Evolutionary conservation across 2,113 vertebrate genomes (phyloP), one percentile per base, ranked within the genome.

Genomic region (Strigops habroptila): DNA sequence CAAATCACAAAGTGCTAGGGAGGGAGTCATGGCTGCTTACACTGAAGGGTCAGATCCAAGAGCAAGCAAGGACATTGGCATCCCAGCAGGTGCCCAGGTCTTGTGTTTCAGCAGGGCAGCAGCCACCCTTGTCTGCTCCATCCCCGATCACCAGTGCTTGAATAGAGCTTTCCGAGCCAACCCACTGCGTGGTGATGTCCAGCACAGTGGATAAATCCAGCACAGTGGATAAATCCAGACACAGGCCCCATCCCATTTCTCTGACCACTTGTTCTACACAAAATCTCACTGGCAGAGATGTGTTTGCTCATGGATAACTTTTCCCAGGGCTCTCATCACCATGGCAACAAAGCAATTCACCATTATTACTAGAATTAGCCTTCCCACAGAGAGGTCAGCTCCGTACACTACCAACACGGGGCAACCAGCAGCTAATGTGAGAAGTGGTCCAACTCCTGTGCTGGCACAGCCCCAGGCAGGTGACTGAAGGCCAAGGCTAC

Each of bases 221-320:
- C 23, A 11, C 27, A 3, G 53, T 3, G 17, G 18, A 3, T 53
- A 33, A 48, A 37, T n/a, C 18, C n/a, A 44, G 25, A 24, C 1
- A 0, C 48, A 22, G 17, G 31, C 5, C 24, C 43, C 1, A 0
- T 22, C 31, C 51, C 3, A 1, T 18, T 23, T 9, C 51, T 76
- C 62, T 55, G 63, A 24, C 19, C 52, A 9, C 44, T 57, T 28
- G 25, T 41, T 84, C 55, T 39, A 49, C 75, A 33, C 52, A 91
- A 62, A 84, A 75, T 33, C 46, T 46, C 51, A 7, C 39, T 14
- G 46, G 73, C 27, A 70, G 55, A 90, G 39, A 44, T 14, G 33
- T 7, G 4, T 44, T 65, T 84, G 78, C 46, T 76, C 69, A 18
- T 25, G 41, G 35, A 33, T 31, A n/a, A 51, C 27, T 71, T 71